A percentile compares a stretch with the other conserved stretches of the same genome.
Evolutionary conservation across 1,140 invertebrate genomes (phyloP).

Genomic region (Tetramorium parvispinum): DNA sequence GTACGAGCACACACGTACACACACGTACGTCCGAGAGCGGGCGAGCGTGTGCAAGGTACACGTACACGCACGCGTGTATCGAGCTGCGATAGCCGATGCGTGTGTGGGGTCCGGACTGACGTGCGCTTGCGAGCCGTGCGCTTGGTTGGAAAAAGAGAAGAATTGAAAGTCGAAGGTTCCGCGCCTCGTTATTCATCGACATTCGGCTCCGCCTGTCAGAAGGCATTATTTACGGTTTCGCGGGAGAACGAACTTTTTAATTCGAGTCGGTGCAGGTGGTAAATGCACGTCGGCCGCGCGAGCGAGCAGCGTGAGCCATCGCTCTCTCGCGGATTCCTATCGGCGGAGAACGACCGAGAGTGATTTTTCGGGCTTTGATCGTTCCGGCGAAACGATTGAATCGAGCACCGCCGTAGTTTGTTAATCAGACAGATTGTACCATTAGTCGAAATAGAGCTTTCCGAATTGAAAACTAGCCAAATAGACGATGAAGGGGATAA

Average conservation of each 20-base stretch:
- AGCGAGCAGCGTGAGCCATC: constrained; percentile 35
- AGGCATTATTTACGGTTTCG: constrained; percentile 77
- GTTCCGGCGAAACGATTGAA: constrained; percentile 55
- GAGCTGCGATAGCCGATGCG: constrained; percentile 47
- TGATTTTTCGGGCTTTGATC: constrained; percentile 60
- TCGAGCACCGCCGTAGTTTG: constrained; percentile 30
- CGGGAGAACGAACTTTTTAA: constrained; percentile 76
- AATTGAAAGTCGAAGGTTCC: constrained; percentile 75
- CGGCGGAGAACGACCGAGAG: constrained; percentile 21
- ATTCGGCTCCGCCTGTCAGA: constrained; percentile 75
- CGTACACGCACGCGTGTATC: neutral
- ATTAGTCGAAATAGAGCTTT: constrained; percentile 34
- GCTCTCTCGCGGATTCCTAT: constrained; percentile 57
- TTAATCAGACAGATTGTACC: constrained; percentile 26
- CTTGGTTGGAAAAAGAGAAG: constrained; percentile 62
- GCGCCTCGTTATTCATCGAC: constrained; percentile 77
- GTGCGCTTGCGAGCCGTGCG: constrained; percentile 51
- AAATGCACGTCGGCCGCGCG: constrained; percentile 63
- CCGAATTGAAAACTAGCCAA: constrained; percentile 10
- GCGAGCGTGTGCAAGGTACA: neutral
- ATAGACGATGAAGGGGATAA: neutral
- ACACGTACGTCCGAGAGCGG: neutral
- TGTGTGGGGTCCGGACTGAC: constrained; percentile 71
- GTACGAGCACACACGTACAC: constrained; percentile 19
- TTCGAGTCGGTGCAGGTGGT: constrained; percentile 74